Conservation (phyloP, 2,797 vertebrate species). For the Sarcophilus harrisii region DNA sequence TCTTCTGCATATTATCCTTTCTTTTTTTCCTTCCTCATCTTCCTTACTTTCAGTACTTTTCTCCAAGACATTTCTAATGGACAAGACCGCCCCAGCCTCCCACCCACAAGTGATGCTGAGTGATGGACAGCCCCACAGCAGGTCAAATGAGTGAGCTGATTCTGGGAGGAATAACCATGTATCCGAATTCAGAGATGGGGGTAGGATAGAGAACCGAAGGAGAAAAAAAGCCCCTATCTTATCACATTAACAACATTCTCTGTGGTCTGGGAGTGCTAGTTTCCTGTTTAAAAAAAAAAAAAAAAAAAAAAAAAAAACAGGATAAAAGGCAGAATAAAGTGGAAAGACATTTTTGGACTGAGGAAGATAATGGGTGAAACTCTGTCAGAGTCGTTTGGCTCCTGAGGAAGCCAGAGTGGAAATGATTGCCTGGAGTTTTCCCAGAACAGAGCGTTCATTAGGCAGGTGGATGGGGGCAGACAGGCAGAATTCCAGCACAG, state of each 20-base stretch:
- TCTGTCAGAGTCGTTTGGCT: accelerated
- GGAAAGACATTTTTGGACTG: not conserved
- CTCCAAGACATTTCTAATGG: not conserved
- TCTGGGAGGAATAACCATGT: not conserved
- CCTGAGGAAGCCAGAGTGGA: not conserved
- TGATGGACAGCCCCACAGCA: not conserved
- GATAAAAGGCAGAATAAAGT: not conserved
- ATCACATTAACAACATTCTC: not conserved
- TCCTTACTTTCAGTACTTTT: not conserved
- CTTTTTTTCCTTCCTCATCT: not conserved
- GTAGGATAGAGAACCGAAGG: not conserved
- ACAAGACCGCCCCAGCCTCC: not conserved
- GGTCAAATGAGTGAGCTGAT: not conserved
- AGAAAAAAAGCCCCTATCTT: not conserved
- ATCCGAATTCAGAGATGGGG: not conserved
- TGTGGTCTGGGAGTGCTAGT: not conserved
- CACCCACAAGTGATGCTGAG: not conserved
- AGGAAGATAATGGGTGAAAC: accelerated
- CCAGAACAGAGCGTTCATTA: not conserved
- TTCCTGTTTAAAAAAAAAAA: not conserved
- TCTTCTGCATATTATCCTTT: not conserved
- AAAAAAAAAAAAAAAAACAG: not conserved
- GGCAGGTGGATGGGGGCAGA: not conserved
- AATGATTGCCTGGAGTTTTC: not conserved
- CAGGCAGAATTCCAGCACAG: not conserved